phyloP scores from a whole-genome alignment of 2,113 vertebrate genomes.

The Etia nguti region DNA sequence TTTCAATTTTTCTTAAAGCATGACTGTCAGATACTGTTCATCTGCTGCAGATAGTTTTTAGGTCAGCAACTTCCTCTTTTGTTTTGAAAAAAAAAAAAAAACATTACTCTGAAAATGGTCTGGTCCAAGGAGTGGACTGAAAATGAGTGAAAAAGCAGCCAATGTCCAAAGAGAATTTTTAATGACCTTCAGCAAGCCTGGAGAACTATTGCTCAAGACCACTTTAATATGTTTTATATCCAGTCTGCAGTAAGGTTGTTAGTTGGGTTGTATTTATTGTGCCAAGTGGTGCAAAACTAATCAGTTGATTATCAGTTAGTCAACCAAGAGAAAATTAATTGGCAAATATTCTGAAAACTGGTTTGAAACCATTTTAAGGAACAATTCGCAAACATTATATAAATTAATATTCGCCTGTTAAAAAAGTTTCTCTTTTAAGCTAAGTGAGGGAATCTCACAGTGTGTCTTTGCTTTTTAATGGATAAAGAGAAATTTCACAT shows the following conservation, averaged over 20 bases:
- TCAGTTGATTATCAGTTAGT: background rate
- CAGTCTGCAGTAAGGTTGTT: background rate
- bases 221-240: background rate
- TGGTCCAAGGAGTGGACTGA: background rate
- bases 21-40: background rate
- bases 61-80: background rate
- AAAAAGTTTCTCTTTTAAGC: background rate
- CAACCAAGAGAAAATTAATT: background rate
- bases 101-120: background rate
- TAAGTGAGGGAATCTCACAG: background rate
- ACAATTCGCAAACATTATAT: background rate
- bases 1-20: too few species aligned
- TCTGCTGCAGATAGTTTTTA: background rate
- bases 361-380: background rate
- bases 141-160: background rate
- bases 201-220: background rate
- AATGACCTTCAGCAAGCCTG: background rate
- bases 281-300: background rate
- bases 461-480: background rate
- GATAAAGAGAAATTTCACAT: background rate
- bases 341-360: background rate
- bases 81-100: background rate
- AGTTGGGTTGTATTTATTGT: background rate
- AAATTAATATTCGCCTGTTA: background rate
- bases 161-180: background rate